Base-by-base conservation (phyloP, 2,113 vertebrate genomes). In the Aptenodytes forsteri region DNA sequence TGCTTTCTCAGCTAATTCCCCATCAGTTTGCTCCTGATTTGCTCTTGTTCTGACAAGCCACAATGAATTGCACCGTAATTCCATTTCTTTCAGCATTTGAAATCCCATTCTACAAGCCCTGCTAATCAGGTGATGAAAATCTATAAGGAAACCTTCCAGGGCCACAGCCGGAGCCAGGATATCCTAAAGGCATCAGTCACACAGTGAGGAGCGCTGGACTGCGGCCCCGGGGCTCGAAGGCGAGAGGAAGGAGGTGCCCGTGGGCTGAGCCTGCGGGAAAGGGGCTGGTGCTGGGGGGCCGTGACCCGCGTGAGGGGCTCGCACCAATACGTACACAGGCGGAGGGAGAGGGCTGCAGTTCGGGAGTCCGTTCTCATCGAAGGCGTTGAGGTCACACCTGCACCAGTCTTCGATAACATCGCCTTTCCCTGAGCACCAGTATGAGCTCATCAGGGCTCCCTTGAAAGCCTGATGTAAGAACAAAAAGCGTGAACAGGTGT, bases 361-460 rank as follows among this genome's bases (percentile, higher is more conserved):
- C 78, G 99, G 99, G 65, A 99, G 99, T 94, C 99, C 99, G 4
- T 99, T 99, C 98, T 99, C 99, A 90, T 99, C 99, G 87, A 99
- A 99, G 96, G 99, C 99, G 83, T 98, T 99, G 97, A 99, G 98
- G 98, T 99, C 99, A 93, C 99, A 99, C 96, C 99, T 97, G 98
- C 99, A 99, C 99, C 99, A 99, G 98, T 99, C 99, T 95, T 99
- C 99, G 70, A 99, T 99, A 97, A 99, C 99, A 93, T 99, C 99
- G 80, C 99, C 99, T 98, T 99, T 99, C 95, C 99, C 99, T 4
- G 99, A 99, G 97, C 99, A 99, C 99, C 99, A 99, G 97, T 99
- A 99, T 95, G 99, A 99, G 98, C 99, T 99, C 99, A 99, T 99
- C 94, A 99, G 98, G 87, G 99, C 99, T 54, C 98, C 99, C 98